Evolutionary conservation across 2,888 invertebrate species (phyloP).

Genomic region (Melinopterus prodromus): DNA sequence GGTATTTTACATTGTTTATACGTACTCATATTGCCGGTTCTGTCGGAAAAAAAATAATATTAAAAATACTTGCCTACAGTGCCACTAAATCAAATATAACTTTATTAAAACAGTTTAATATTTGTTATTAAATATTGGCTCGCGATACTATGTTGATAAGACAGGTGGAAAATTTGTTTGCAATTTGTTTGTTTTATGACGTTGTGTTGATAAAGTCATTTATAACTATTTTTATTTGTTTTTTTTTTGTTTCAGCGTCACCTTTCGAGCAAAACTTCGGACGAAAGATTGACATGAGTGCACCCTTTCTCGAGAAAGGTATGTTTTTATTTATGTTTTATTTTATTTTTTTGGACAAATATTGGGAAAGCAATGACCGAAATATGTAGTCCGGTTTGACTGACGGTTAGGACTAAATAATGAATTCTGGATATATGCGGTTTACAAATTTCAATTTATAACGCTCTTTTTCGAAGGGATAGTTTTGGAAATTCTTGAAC

Average conservation of each 20-base stretch:
- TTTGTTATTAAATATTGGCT: not conserved
- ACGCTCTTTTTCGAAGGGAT: too few relatives aligned
- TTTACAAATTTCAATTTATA: too few relatives aligned
- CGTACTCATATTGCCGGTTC: too few relatives aligned
- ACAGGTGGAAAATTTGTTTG: not conserved
- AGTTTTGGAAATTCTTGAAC: too few relatives aligned
- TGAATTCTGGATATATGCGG: too few relatives aligned
- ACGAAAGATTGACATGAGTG: constrained; percentile 38
- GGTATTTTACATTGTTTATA: too few relatives aligned
- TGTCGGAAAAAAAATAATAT: too few relatives aligned
- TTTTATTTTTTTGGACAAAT: not conserved
- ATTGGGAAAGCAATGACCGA: too few relatives aligned
- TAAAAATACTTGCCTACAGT: too few relatives aligned
- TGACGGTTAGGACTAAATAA: too few relatives aligned
- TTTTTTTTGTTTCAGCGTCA: constrained; percentile 33
- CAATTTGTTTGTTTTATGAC: not conserved
- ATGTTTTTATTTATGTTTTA: constrained; percentile 16
- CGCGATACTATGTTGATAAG: not conserved
- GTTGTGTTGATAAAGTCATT: not conserved
- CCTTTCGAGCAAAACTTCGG: constrained; percentile 35
- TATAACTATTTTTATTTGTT: constrained; percentile 7
- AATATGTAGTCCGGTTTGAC: too few relatives aligned
- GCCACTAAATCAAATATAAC: not conserved
- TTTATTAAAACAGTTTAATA: not conserved
- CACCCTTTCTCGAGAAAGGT: constrained; percentile 39